These are phyloP conservation scores for Candidula unifasciata DNA, from an alignment of 2,888 invertebrate species.

Conservation along the genomic window DNA sequence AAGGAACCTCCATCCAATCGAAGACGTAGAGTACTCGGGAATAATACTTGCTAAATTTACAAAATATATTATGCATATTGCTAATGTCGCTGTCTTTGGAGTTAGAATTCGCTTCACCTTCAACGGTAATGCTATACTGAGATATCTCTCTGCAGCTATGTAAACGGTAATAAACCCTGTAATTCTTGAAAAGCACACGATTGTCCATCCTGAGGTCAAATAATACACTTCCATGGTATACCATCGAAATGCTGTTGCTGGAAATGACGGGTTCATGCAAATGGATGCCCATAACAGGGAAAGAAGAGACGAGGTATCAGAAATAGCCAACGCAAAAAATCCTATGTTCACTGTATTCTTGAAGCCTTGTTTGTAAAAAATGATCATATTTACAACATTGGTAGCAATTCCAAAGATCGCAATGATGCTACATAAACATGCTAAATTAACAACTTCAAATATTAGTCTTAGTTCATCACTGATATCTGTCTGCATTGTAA, in stretches of 20 bases:
- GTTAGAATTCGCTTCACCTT: constrained; percentile 25
- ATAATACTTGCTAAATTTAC: not conserved
- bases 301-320: not conserved
- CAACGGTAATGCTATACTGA: constrained; percentile 1
- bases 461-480: not conserved
- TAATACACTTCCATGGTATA: not conserved
- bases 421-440: not conserved
- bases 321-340: constrained; percentile 5
- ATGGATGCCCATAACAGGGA: constrained; percentile 9
- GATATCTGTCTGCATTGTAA: too few species aligned
- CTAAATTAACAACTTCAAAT: not conserved
- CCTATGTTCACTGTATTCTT: not conserved
- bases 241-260: not conserved
- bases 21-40: not conserved
- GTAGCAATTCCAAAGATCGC: not conserved
- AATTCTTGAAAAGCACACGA: not conserved
- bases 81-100: not conserved
- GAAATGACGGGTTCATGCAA: constrained; percentile 1
- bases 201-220: not conserved
- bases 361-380: constrained; percentile 30
- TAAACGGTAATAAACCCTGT: constrained; percentile 10
- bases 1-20: not conserved
- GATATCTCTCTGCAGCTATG: constrained; percentile 15
- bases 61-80: not conserved
- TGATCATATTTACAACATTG: not conserved